phyloP scores from a whole-genome alignment of 2,888 invertebrate species.

The Meta bourneti region DNA sequence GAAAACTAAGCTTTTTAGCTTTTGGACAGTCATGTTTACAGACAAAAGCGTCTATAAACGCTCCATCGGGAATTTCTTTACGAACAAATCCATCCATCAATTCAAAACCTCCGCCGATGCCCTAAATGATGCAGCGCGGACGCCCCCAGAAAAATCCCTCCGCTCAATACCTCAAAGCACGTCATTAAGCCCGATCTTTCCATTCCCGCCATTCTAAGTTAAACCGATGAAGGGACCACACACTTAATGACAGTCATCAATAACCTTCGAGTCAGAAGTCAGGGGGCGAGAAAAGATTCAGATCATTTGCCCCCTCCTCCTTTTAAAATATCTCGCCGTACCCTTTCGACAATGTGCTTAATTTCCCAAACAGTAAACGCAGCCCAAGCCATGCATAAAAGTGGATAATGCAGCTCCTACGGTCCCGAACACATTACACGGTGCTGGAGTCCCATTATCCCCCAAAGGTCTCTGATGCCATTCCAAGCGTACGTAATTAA shows the following conservation, averaged over 20 bases:
- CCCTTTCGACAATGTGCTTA: slow-evolving; percentile 61
- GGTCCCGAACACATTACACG: slow-evolving; percentile 60
- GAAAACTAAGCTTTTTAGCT: no score
- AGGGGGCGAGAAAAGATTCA: neutral
- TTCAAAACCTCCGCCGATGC: slow-evolving; percentile 10
- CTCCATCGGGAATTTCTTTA: neutral
- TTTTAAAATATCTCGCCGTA: slow-evolving; percentile 2
- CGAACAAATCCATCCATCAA: slow-evolving; percentile 29
- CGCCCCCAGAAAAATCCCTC: neutral
- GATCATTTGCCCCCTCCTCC: neutral
- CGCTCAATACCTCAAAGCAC: slow-evolving; percentile 7
- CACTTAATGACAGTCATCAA: slow-evolving; percentile 75
- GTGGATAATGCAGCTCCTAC: slow-evolving; percentile 48
- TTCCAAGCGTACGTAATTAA: slow-evolving; percentile 72
- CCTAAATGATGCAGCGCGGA: slow-evolving; percentile 20
- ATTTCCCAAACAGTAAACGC: slow-evolving; percentile 72
- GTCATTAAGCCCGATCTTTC: slow-evolving; percentile 47
- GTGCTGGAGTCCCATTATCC: slow-evolving; percentile 70
- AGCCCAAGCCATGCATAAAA: slow-evolving; percentile 71
- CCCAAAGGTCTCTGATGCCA: slow-evolving; percentile 52
- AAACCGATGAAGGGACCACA: slow-evolving; percentile 45
- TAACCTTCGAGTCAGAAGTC: slow-evolving; percentile 66
- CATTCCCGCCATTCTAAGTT: slow-evolving; percentile 25
- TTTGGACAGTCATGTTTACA: no score
- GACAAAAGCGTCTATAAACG: no score